Evolutionary conservation across 2,888 invertebrate species (phyloP), one percentile per base, ranked within the genome.

Genomic region (Xanthia togata): DNA sequence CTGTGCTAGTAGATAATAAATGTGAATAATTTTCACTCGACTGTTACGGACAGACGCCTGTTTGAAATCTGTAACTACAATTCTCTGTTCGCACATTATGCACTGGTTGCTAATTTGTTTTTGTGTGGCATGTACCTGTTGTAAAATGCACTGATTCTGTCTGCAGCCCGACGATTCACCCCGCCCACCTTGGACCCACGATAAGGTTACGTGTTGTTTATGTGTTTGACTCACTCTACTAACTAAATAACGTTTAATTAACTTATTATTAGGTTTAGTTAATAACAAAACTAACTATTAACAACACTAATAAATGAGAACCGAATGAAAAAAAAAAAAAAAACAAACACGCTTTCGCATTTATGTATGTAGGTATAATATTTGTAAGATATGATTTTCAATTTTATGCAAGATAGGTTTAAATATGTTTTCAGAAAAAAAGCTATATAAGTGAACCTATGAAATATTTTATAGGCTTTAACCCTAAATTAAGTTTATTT

Each of bases 131-230:
- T 91, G 90, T 88, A 78, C 83, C 23, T 91, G 86, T 90, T 91
- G 84, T 92, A 90, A 91, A 87, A 87, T 90, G 90, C 93, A 92
- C 91, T 85, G 88, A 91, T 92, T 93, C 89, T 94, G 92, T 93
- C 90, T 91, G 87, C 94, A 94, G 93, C 90, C 79, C 79, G 41
- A 81, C 88, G 78, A 47, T 83, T 77, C 75, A 81, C 70, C 64
- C 83, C 12, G 47, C 81, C 55, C n/a, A 74, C 86, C 76, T 83
- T 84, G 87, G 84, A 85, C 31, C 84, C 65, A 72, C 78, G 53
- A 71, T 76, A 88, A 93, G 93, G 93, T 93, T 92, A 92, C 73
- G 83, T 87, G 78, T 84, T 88, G 62, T 84, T 87, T 73, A 82
- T 89, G 82, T 88, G 70, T 79, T 87, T 88, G 78, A 83, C 70